Base-by-base conservation (phyloP, 2,113 vertebrate species). In the Sarotherodon lohbergeri region DNA sequence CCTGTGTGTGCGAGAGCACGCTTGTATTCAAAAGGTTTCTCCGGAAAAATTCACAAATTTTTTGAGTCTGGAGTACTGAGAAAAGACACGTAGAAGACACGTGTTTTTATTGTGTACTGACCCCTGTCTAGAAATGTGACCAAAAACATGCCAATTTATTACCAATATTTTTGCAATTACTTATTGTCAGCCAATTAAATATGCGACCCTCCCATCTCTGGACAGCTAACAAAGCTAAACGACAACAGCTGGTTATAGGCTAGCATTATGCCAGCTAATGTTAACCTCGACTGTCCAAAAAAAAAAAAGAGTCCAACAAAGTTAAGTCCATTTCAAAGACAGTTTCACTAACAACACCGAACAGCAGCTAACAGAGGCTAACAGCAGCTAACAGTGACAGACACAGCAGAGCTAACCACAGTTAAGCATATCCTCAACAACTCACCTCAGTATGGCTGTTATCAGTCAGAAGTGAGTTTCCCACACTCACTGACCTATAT, bases 21-120 rank as follows among this genome's bases (percentile, higher is more conserved):
- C 27, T 27, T 27, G 27, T 27, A 27, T 27, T 27, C 29, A 29
- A 29, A 29, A 29, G 29, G 29, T 29, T 29, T 29, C 29, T 29
- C 5, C 4, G 5, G 29, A 29, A 17, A 61, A 61, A 61, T 61
- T 32, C 2, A 5, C 4, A 5, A 0, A 0, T 1, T 2, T n/a
- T 4, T 43, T 27, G 22, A 46, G 39, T 46, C n/a, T 24, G 39
- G 7, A 71, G 4, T 24, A 24, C 66, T 71, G n/a, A 71, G 39
- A 43, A 71, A 71, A 43, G 39, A 43, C n/a, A 71, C 7, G 4
- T 41, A 73, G 5, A 73, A 10, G 39, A 46, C 22, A 73, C 22
- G 39, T 24, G 7, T 43, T 43, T 71, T 16, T 41, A 46, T 73
- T 73, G 22, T 73, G 7, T 27, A 46, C 5, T 46, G 41, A 27